Conservation (phyloP, 2,888 invertebrate genomes). For the Yponomeuta evonymella region DNA sequence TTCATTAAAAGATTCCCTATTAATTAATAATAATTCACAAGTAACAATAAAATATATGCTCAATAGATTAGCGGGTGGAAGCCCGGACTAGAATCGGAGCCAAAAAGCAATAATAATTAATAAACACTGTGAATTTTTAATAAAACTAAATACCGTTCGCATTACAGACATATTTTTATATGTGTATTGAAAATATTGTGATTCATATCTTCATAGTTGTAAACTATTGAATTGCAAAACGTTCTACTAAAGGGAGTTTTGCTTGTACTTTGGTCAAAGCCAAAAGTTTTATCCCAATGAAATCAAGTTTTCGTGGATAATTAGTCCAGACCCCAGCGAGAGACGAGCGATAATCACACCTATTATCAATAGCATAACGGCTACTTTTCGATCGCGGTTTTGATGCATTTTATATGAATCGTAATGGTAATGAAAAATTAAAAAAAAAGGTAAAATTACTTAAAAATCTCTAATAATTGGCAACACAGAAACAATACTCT, state of each 20-base stretch:
- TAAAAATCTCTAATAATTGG: conserved; percentile 57
- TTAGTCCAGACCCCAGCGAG: conserved; percentile 49
- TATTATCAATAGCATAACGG: conserved; percentile 59
- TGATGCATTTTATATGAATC: conserved; percentile 71
- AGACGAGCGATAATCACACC: conserved; percentile 60
- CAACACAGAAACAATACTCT: conserved; percentile 74
- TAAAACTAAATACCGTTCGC: conserved; percentile 8
- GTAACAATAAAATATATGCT: conserved; percentile 54
- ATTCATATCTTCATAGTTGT: conserved; percentile 72
- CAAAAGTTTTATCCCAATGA: not conserved
- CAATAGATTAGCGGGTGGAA: conserved; percentile 50
- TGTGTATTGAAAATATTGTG: conserved; percentile 70
- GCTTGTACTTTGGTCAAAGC: not conserved
- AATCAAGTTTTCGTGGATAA: conserved; percentile 7
- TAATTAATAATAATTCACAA: conserved; percentile 52
- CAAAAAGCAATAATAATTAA: conserved; percentile 61
- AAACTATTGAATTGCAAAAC: conserved; percentile 61
- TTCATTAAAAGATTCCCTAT: conserved; percentile 32
- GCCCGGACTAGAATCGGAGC: conserved; percentile 37
- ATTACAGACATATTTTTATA: conserved; percentile 62
- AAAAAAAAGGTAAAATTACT: conserved; percentile 36
- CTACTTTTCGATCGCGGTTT: conserved; percentile 74
- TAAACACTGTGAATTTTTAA: conserved; percentile 55
- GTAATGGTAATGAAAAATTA: conserved; percentile 34
- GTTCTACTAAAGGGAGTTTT: conserved; percentile 50